Percentiles rank a stretch among this genome's conserved stretches.
These are phyloP conservation scores for Todiramphus chloris DNA, from an alignment of 2,113 vertebrate species.

Conservation along the genomic window DNA sequence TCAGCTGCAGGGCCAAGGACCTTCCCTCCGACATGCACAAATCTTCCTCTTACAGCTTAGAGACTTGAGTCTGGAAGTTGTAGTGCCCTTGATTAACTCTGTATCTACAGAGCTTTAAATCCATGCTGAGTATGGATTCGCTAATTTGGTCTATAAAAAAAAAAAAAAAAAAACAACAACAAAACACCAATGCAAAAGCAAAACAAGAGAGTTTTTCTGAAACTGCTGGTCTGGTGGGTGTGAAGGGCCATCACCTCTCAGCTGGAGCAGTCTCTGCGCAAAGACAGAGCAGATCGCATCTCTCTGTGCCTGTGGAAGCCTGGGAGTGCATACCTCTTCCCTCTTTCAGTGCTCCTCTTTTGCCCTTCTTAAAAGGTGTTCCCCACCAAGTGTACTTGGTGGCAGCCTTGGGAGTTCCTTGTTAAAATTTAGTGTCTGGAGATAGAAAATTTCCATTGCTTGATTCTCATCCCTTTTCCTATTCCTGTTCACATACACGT, in stretches of 20 bases:
- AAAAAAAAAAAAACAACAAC: neutral
- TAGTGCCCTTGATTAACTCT: neutral
- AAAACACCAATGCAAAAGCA: neutral
- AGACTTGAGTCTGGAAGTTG: neutral
- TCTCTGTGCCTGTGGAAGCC: neutral
- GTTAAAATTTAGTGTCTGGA: neutral
- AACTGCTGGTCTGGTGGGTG: neutral
- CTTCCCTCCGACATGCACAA: neutral
- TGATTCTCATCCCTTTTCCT: neutral
- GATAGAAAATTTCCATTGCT: neutral
- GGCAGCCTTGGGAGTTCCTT: neutral
- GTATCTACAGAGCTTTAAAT: neutral
- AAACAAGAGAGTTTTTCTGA: neutral
- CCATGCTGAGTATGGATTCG: neutral
- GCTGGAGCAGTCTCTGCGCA: neutral
- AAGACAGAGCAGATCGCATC: neutral
- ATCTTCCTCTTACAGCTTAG: neutral
- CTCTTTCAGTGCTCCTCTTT: neutral
- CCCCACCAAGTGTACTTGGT: neutral
- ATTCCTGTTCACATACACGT: neutral
- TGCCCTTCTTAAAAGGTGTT: neutral
- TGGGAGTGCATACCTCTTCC: neutral
- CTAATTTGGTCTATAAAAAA: neutral
- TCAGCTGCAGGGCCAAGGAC: neutral
- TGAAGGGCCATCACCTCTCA: neutral